Base-by-base conservation (phyloP, 2,888 invertebrate genomes). In the Hydropsyche betteni region DNA sequence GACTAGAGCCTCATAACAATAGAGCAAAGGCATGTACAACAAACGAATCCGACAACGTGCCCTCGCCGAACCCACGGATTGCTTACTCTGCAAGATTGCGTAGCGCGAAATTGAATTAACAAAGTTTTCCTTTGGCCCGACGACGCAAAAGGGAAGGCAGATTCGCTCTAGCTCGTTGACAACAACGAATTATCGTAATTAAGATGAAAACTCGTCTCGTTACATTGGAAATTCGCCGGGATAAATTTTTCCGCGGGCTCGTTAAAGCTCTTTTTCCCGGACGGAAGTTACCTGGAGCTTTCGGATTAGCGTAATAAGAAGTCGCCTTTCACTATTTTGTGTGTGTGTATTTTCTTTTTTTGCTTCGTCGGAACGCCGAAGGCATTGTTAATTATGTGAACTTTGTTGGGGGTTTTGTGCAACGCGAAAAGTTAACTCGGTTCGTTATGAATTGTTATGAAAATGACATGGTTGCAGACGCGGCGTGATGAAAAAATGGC, bases 101-200 rank as follows among this genome's bases (percentile, higher is more conserved):
- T 36, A 38, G 55, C 58, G 7, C 72, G 44, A 76, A 76, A 76
- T 76, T 74, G 74, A 76, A 76, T 76, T 76, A 76, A 34, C 74
- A 16, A 76, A 76, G 74, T 76, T 76, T 76, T 38, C 50, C 16
- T 24, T 7, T 12, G 64, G 24, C 69, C 44, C 38, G 52, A 38
- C 55, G 34, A 51, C 5, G n/a, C 6, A 2, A 24, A 24, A 36
- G 14, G 24, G 68, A 3, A 12, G 68, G 6, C 69, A 51, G 3
- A 14, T 69, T 14, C 52, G 70, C 70, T 53, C 12, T 33, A 70
- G 34, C 24, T 24, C 24, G 24, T 24, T 24, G 24, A 24, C 52
- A 24, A 70, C 52, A 68, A 70, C 61, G 73, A 73, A 75, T 75
- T 75, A 75, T 75, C 68, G 75, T 75, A 75, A 75, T 75, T 75